These are phyloP conservation scores for Myopa testacea DNA, from an alignment of 2,888 invertebrate species.

Conservation along the genomic window DNA sequence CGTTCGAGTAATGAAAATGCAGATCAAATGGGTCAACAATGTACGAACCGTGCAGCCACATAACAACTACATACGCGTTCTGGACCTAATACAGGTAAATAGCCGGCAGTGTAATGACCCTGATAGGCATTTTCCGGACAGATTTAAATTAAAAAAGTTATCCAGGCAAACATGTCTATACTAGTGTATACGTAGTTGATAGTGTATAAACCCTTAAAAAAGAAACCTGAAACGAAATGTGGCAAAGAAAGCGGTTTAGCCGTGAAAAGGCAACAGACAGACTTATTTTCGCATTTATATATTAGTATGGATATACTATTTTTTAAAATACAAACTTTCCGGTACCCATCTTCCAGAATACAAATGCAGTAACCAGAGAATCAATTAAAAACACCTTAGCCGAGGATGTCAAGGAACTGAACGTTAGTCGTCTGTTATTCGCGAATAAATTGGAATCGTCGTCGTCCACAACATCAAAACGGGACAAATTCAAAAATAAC, in stretches of 20 bases:
- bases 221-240: no score
- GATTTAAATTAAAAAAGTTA: no score
- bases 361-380: conserved; percentile 42
- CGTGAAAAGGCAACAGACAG: no score
- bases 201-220: no score
- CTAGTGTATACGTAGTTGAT: no score
- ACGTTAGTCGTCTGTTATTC: conserved; percentile 33
- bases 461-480: conserved; percentile 6
- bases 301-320: no score
- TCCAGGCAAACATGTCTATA: no score
- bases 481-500: neutral
- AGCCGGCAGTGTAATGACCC: no score
- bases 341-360: conserved; percentile 37
- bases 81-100: conserved; percentile 55
- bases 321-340: neutral
- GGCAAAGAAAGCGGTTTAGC: no score
- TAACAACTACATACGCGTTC: conserved; percentile 55
- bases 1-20: conserved; percentile 52
- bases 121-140: no score
- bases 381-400: conserved; percentile 44
- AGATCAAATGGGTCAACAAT: conserved; percentile 56
- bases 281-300: no score
- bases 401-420: conserved; percentile 37
- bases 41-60: conserved; percentile 55
- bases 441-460: conserved; percentile 32